Percentiles rank a stretch among this genome's conserved stretches.
Conservation (phyloP, 1,140 invertebrate species). For the Tetramorium simillimum region DNA sequence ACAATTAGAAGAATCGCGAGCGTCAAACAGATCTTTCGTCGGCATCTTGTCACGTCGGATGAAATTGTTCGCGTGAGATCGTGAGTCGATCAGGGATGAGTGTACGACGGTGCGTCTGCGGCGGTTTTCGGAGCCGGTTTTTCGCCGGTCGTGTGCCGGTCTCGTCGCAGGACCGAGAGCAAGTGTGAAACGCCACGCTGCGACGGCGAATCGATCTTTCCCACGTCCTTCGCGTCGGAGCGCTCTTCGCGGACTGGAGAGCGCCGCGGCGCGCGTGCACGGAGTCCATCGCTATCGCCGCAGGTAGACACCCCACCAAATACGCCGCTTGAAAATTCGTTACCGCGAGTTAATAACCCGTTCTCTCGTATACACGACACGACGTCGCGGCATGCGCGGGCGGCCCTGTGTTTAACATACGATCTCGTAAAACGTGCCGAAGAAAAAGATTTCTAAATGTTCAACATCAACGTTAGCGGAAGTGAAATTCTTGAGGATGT, state of each 20-base stretch:
- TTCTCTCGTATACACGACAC: conserved; percentile 20
- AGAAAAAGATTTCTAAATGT: background rate
- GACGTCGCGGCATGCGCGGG: conserved; percentile 37
- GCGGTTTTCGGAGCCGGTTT: conserved; percentile 20
- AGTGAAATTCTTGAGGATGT: background rate
- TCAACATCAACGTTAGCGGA: background rate
- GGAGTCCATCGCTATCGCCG: conserved; percentile 79
- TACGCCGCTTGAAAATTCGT: conserved; percentile 74
- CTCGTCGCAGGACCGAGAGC: background rate
- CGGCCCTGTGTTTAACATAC: background rate
- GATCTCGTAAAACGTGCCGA: conserved; percentile 8
- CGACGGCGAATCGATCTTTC: conserved; percentile 69
- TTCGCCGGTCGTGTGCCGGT: conserved; percentile 10
- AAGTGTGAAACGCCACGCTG: conserved; percentile 53
- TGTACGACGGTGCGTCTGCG: background rate
- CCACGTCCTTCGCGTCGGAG: conserved; percentile 81
- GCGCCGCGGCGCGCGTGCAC: conserved; percentile 73
- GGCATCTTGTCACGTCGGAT: background rate
- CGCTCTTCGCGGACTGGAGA: conserved; percentile 83
- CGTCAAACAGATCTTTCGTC: background rate
- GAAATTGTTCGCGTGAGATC: background rate
- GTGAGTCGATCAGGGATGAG: background rate
- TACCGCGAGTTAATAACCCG: conserved; percentile 71
- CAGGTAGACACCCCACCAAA: conserved; percentile 81
- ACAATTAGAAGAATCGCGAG: background rate